Evolutionary conservation across 2,113 vertebrate species (phyloP), one percentile per base, ranked within the genome.

Genomic region (Dromaius novaehollandiae): DNA sequence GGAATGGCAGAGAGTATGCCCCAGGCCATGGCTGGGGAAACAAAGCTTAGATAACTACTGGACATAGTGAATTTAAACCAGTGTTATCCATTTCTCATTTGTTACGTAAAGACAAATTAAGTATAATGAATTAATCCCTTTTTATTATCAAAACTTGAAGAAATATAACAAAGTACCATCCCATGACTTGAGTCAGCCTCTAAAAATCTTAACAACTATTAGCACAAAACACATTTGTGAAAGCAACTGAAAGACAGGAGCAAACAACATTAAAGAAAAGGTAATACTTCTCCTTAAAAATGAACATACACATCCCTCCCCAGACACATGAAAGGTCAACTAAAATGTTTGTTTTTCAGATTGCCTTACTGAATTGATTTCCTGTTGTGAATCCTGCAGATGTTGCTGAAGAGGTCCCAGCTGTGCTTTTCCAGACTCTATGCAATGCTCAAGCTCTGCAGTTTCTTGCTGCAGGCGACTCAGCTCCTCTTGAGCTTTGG

Each of bases 401-500:
- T 99, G 98, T 84, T 99, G 98, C 93, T 99, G 98, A 90, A 99
- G 98, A 75, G 99, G 99, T 83, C 97, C 98, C 84, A 99, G 98
- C 91, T 99, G 99, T 90, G 98, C 99, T 91, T 98, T 99, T 46
- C 99, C 99, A 11, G 98, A 98, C 95, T 98, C 98, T 86, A 99
- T 98, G 79, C 98, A 99, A 92, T 99, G 98, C 97, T 99, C 99
- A 38, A 99, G 96, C 80, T 97, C 98, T 68, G 98, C 98, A 30
- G 99, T 99, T 98, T 99, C 99, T 92, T 99, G 99, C 98, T 99
- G 99, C 79, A 99, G 97, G 93, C 97, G 98, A 60, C 97, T 98
- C 76, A 99, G 98, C 93, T 99, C 99, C 95, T 99, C 99, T 73
- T 98, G 97, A 38, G 99, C 99, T 97, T 98, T 99, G 42, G 97